These are phyloP conservation scores for Chaetodon trifasciatus DNA, from an alignment of 2,797 vertebrate species.

Conservation along the genomic window DNA sequence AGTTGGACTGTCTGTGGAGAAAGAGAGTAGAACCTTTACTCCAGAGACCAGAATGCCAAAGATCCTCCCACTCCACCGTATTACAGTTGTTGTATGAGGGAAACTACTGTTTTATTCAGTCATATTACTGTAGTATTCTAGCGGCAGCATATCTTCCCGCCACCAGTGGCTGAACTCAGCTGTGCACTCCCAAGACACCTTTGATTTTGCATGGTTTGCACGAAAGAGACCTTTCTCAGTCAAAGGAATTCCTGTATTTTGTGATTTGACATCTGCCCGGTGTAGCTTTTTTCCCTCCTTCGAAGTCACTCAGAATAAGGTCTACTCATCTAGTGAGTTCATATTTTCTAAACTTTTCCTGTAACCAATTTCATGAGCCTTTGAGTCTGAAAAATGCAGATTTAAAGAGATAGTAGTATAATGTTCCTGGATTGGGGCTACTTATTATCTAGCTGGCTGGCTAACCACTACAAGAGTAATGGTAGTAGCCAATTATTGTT, in stretches of 20 bases:
- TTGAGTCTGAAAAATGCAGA: too few species aligned
- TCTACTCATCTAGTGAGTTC: too few species aligned
- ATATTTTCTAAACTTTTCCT: too few species aligned
- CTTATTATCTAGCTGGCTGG: not conserved
- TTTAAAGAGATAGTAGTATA: too few species aligned
- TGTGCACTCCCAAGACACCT: not conserved
- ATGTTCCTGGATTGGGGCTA: not conserved
- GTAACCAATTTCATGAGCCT: too few species aligned
- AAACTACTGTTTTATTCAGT: not conserved
- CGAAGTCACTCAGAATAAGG: too few species aligned
- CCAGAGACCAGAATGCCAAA: not conserved
- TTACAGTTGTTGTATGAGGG: not conserved
- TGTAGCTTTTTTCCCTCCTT: too few species aligned
- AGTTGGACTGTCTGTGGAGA: not conserved
- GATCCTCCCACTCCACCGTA: not conserved
- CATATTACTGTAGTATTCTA: not conserved
- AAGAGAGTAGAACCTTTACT: not conserved
- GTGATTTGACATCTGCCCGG: too few species aligned
- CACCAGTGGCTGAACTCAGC: not conserved
- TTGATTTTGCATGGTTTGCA: too few species aligned
- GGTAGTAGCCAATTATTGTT: too few species aligned
- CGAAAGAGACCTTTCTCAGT: not conserved
- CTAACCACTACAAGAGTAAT: too few species aligned
- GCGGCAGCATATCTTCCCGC: not conserved
- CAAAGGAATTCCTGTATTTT: too few species aligned